Evolutionary conservation across 2,113 vertebrate species (phyloP), one percentile per base, ranked within the genome.

Genomic region (Sigmodon hispidus): DNA sequence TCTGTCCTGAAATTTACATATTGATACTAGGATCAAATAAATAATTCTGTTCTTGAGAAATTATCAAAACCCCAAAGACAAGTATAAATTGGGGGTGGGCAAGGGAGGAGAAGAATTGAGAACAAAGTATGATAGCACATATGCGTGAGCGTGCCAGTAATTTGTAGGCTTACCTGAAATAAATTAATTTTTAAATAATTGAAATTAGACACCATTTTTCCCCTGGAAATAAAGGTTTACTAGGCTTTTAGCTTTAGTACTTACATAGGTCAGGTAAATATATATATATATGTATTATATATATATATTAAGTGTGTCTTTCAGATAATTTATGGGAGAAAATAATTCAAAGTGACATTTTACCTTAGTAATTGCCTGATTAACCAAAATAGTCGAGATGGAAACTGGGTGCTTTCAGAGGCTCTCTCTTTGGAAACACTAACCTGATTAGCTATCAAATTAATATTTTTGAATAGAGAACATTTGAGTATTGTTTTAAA

Each of bases 21-120:
- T 9, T 31, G n/a, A 88, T 48, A 91, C 3, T 84, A 9, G 87
- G 93, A 87, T 89, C 81, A 96, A 94, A 70, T 75, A 81, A 96
- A 57, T 72, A 79, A 77, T 48, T 93, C 80, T 34, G 45, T 87
- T 93, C 29, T 65, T 52, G 59, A 52, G 24, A 94, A 84, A 91
- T 94, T 89, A 91, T 86, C 92, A 95, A 92, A 79, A 34, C 65
- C 69, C 59, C 63, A 59, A 91, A 96, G 45, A 90, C 26, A 92
- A 93, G 7, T 76, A 91, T 40, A 84, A 95, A 63, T 17, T 87
- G 43, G 9, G 31, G 43, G 2, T 8, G 11, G 10, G 5, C 9
- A 36, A 45, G 45, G 16, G 31, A 67, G 29, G 50, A 36, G 4
- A 57, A 57, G 36, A 87, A 31, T 6, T 72, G 36, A 43, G 24